Evolutionary conservation across 2,113 vertebrate genomes (phyloP).

Genomic region (Megaleporinus macrocephalus): DNA sequence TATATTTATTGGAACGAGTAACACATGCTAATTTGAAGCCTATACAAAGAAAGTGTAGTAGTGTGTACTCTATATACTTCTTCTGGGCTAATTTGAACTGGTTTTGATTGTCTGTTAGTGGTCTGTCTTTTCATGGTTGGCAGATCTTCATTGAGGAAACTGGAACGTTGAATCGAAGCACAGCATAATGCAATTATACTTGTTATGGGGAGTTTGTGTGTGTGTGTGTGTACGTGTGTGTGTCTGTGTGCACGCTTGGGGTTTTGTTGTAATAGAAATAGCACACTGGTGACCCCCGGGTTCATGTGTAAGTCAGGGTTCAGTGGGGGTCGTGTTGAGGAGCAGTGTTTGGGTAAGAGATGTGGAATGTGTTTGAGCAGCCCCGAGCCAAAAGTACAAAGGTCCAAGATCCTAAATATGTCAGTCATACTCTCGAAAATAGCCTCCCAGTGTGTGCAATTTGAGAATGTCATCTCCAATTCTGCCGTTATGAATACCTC

Average conservation of each 20-base stretch:
- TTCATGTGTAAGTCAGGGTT: slow-evolving; percentile 64
- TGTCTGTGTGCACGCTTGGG: not conserved
- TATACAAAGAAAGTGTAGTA: too few species aligned
- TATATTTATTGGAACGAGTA: too few species aligned
- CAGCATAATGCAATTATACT: too few species aligned
- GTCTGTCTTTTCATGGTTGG: too few species aligned
- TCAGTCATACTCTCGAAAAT: slow-evolving; percentile 58
- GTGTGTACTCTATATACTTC: too few species aligned
- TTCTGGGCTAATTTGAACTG: too few species aligned
- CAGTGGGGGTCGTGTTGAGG: slow-evolving; percentile 48
- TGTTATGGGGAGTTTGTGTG: not conserved
- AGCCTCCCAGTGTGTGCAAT: slow-evolving; percentile 51
- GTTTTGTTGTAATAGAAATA: slow-evolving; percentile 57
- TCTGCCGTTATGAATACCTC: slow-evolving; percentile 58
- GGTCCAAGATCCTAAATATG: slow-evolving; percentile 65
- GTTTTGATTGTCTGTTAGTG: too few species aligned
- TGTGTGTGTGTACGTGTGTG: not conserved
- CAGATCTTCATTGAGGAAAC: too few species aligned
- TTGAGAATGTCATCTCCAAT: slow-evolving; percentile 61
- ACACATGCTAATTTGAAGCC: too few species aligned
- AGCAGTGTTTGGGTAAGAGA: slow-evolving; percentile 53
- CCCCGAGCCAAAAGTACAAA: slow-evolving; percentile 54
- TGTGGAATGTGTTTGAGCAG: slow-evolving; percentile 62
- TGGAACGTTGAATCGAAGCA: too few species aligned
- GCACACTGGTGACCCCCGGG: slow-evolving; percentile 58